A percentile compares a stretch with the other conserved stretches of the same genome.
Conservation (phyloP, 2,113 vertebrate genomes). For the Triplophysa siluroides region DNA sequence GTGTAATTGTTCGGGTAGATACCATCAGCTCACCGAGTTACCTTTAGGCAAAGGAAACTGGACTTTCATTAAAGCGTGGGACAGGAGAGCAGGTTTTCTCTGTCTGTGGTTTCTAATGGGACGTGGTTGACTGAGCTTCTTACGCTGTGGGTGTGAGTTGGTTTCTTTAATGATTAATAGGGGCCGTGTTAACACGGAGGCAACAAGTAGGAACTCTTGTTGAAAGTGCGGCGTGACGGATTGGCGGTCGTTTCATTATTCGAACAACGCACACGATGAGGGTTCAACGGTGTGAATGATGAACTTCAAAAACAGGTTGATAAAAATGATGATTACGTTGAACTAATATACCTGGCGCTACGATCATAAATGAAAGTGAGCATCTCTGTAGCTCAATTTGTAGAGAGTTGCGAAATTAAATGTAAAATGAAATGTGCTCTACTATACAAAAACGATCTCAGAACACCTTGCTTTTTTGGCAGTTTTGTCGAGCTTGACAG, state of each 20-base stretch:
- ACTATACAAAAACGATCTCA: too few species aligned
- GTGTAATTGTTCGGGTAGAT: conserved; percentile 83
- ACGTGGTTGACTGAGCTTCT: conserved; percentile 64
- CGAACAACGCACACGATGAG: not conserved
- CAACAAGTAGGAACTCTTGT: conserved; percentile 33
- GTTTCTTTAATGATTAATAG: conserved; percentile 53
- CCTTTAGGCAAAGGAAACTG: conserved; percentile 78
- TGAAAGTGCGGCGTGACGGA: conserved; percentile 21
- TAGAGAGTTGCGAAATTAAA: too few species aligned
- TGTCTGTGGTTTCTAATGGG: conserved; percentile 72
- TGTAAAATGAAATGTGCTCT: too few species aligned
- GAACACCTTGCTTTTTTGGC: too few species aligned
- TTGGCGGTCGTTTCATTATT: conserved; percentile 11
- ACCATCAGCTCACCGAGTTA: conserved; percentile 74
- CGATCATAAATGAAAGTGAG: too few species aligned
- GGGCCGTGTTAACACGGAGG: conserved; percentile 25
- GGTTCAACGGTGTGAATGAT: not conserved
- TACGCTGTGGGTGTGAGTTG: conserved; percentile 53
- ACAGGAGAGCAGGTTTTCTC: conserved; percentile 73
- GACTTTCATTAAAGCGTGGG: conserved; percentile 82
- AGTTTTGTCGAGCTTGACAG: too few species aligned
- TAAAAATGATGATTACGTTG: not conserved
- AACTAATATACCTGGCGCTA: too few species aligned
- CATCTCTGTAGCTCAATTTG: too few species aligned
- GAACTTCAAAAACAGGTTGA: conserved; percentile 8